Conservation (phyloP, 2,888 invertebrate species). For the Drosophila mayaguana region DNA sequence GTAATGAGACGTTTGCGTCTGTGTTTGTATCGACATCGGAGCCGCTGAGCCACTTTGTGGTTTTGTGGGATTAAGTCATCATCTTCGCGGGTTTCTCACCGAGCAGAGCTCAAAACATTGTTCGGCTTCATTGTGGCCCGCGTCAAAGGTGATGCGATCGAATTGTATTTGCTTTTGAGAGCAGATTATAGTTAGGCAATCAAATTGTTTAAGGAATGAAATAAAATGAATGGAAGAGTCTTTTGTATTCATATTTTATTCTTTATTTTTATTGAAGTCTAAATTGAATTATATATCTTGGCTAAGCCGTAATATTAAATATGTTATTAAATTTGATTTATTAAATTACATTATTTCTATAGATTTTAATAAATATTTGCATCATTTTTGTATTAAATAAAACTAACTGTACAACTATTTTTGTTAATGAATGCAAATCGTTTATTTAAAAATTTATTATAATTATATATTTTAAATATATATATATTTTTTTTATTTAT, state of each 20-base stretch:
- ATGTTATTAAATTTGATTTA: too few species aligned
- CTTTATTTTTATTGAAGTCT: neutral
- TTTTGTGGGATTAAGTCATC: slow-evolving; percentile 68
- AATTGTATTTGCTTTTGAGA: slow-evolving; percentile 29
- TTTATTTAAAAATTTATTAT: too few species aligned
- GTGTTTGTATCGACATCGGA: slow-evolving; percentile 23
- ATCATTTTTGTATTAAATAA: too few species aligned
- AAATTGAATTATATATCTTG: too few species aligned
- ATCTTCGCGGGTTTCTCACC: slow-evolving; percentile 30
- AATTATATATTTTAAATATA: too few species aligned
- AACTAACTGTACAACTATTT: too few species aligned
- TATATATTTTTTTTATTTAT: too few species aligned
- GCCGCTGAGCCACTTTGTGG: slow-evolving; percentile 58
- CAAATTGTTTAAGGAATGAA: neutral
- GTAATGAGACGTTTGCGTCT: slow-evolving; percentile 64
- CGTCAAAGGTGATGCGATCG: slow-evolving; percentile 35
- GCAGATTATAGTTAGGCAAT: neutral
- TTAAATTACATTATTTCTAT: too few species aligned
- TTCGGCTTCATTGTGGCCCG: slow-evolving; percentile 6
- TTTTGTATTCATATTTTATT: neutral
- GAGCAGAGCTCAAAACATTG: slow-evolving; percentile 2
- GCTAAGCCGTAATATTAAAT: too few species aligned
- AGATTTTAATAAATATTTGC: too few species aligned
- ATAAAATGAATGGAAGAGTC: neutral
- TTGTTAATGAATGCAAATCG: too few species aligned